Conservation (phyloP, 1,140 invertebrate species). For the Zaprionus kolodkinae region DNA sequence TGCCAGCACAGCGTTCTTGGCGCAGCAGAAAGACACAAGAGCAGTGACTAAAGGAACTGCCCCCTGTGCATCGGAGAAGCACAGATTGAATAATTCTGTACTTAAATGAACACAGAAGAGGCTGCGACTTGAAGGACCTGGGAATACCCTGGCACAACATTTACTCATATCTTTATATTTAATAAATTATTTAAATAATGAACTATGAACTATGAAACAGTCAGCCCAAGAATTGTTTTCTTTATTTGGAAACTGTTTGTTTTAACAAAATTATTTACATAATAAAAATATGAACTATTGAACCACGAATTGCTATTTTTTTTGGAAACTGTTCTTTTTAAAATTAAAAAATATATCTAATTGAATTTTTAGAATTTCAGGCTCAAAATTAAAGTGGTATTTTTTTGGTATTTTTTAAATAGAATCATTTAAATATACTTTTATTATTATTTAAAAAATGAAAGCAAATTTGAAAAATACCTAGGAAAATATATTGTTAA, state of each 20-base stretch:
- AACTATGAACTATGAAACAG: not conserved
- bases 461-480: not conserved
- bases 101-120: constrained; percentile 21
- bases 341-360: too few species aligned
- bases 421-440: too few species aligned
- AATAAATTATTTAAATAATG: not conserved
- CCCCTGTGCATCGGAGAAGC: not conserved
- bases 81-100: constrained; percentile 19
- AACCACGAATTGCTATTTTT: too few species aligned
- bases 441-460: too few species aligned
- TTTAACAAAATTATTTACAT: not conserved
- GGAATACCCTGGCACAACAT: not conserved
- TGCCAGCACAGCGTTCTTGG: constrained; percentile 9
- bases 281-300: not conserved
- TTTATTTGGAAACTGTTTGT: too few species aligned
- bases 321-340: too few species aligned
- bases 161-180: not conserved
- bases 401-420: too few species aligned
- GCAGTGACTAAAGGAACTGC: constrained; percentile 17
- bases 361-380: too few species aligned
- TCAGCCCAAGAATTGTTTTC: too few species aligned
- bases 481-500: too few species aligned
- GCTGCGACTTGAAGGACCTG: not conserved
- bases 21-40: constrained; percentile 16
- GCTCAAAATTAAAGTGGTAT: too few species aligned